Conservation (phyloP, 2,888 invertebrate genomes). For the Parnassius apollo region DNA sequence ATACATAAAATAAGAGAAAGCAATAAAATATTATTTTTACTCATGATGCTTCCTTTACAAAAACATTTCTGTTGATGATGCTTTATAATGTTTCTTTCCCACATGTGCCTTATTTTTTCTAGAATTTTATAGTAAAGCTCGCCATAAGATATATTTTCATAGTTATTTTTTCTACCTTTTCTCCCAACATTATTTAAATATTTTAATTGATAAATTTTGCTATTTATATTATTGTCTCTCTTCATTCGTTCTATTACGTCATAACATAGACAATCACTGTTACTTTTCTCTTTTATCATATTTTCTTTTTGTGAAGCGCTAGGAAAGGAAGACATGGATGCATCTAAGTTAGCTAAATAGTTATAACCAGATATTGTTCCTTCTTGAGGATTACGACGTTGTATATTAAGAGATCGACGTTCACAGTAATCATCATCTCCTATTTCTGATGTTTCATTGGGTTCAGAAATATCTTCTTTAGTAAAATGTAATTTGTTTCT, state of each 20-base stretch:
- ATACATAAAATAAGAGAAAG: conserved; percentile 3
- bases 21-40: neutral
- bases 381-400: conserved; percentile 44
- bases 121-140: conserved; percentile 46
- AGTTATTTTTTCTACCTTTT: conserved; percentile 16
- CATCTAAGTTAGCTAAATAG: neutral
- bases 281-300: neutral
- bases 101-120: conserved; percentile 39
- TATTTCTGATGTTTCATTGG: conserved; percentile 25
- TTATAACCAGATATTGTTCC: conserved; percentile 22
- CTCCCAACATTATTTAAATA: conserved; percentile 24
- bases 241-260: conserved; percentile 11
- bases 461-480: conserved; percentile 27
- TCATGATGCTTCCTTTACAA: conserved; percentile 20
- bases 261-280: conserved; percentile 22
- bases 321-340: neutral
- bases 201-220: conserved; percentile 7
- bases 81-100: conserved; percentile 33
- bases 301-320: neutral
- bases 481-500: conserved; percentile 56
- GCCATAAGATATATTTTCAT: conserved; percentile 38
- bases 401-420: conserved; percentile 55
- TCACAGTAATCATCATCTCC: conserved; percentile 71
- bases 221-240: conserved; percentile 7
- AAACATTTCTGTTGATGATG: conserved; percentile 19